Evolutionary conservation across 2,797 vertebrate species (phyloP).

Genomic region (Myioborus melanocephalus): DNA sequence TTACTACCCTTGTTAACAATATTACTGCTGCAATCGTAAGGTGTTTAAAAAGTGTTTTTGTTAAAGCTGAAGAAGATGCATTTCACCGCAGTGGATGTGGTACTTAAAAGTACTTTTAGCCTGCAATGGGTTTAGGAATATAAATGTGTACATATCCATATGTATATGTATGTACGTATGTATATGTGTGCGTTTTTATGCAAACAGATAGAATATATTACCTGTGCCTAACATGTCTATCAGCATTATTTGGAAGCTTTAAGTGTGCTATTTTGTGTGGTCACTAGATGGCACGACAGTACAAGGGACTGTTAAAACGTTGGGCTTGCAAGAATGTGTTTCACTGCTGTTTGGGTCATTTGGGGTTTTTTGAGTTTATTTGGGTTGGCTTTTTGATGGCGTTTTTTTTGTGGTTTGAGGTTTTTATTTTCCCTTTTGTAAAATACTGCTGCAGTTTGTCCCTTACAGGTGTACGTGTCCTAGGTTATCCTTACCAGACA

Average conservation of each 20-base stretch:
- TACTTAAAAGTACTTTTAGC: background rate
- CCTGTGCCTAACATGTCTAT: background rate
- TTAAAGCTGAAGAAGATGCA: background rate
- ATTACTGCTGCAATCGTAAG: background rate
- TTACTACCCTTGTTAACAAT: background rate
- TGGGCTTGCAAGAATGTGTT: background rate
- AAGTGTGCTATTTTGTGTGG: background rate
- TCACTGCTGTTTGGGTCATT: background rate
- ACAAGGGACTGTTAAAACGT: background rate
- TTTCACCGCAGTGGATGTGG: background rate
- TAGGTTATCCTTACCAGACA: background rate
- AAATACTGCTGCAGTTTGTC: background rate
- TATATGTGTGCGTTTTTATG: background rate
- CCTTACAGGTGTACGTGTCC: background rate
- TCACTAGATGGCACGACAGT: conserved; percentile 52
- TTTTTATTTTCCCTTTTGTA: background rate
- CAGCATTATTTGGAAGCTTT: background rate
- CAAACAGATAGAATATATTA: background rate
- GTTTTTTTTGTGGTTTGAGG: too few species aligned
- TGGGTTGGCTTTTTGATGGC: background rate
- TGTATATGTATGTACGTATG: background rate
- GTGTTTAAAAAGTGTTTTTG: background rate
- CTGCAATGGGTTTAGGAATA: background rate
- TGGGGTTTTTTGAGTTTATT: background rate
- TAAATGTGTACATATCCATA: background rate